A percentile compares a stretch with the other conserved stretches of the same genome.
Evolutionary conservation across 2,113 vertebrate species (phyloP).

Genomic region (Stomatorhinus ivindoensis): DNA sequence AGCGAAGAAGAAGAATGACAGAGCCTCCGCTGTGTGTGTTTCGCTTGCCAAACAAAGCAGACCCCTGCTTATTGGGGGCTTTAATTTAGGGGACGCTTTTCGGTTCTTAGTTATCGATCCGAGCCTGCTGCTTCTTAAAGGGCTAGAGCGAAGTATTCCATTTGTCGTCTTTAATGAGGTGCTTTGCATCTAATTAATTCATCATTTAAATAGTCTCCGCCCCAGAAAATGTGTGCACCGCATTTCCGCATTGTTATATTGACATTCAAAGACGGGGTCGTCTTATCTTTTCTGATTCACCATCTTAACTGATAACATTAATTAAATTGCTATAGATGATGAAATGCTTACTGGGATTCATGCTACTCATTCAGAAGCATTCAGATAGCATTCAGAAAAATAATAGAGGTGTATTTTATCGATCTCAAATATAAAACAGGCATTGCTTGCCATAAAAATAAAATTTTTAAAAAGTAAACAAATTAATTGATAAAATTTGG

Average conservation of each 20-base stretch:
- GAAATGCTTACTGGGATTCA: not conserved
- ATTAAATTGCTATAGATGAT: not conserved
- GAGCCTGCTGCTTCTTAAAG: not conserved
- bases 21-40: not conserved
- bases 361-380: too few relatives aligned
- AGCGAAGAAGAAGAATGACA: not conserved
- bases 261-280: not conserved
- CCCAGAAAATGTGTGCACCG: not conserved
- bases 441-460: not conserved
- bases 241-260: not conserved
- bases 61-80: not conserved
- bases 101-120: not conserved
- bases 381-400: not conserved
- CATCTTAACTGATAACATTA: not conserved
- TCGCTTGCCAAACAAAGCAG: not conserved
- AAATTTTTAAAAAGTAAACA: not conserved
- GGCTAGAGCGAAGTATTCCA: not conserved
- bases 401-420: not conserved
- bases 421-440: not conserved
- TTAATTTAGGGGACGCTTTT: not conserved
- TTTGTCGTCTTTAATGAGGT: not conserved
- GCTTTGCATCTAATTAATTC: not conserved
- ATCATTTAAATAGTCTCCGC: not conserved
- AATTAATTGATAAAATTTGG: not conserved
- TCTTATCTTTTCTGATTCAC: not conserved